Percentiles rank a stretch among this genome's conserved stretches.
These are phyloP conservation scores for Alethe castanea DNA, from an alignment of 2,113 vertebrate species.

Conservation along the genomic window DNA sequence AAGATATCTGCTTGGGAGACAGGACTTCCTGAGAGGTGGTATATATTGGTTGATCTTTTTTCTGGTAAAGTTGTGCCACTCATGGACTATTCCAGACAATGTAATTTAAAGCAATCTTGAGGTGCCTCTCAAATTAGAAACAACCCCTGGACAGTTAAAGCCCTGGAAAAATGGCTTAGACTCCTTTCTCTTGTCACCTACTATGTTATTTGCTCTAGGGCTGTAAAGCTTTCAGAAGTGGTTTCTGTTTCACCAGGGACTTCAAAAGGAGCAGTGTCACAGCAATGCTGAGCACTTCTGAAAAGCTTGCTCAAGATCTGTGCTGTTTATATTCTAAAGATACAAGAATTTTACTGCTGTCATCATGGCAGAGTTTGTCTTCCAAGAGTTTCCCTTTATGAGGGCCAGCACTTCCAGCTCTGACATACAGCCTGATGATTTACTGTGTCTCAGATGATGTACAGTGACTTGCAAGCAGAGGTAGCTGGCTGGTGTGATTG, in stretches of 20 bases:
- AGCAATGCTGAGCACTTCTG: not conserved
- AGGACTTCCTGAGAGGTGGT: not conserved
- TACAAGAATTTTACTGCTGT: not conserved
- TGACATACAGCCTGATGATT: not conserved
- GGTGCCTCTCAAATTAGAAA: not conserved
- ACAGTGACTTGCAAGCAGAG: not conserved
- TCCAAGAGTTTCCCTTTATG: not conserved
- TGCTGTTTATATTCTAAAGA: not conserved
- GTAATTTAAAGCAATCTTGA: not conserved
- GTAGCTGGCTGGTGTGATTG: not conserved
- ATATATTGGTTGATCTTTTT: not conserved
- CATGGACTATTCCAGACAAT: not conserved
- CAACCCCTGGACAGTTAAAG: not conserved
- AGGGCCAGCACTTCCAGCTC: not conserved
- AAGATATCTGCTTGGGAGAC: not conserved
- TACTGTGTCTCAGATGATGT: not conserved
- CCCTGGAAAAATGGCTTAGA: not conserved
- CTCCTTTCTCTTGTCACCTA: not conserved
- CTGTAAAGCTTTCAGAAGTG: not conserved
- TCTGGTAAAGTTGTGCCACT: not conserved
- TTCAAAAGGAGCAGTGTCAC: not conserved
- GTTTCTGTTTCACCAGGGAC: not conserved
- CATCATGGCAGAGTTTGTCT: not conserved
- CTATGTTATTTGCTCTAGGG: not conserved
- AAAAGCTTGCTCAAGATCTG: not conserved